phyloP scores from a whole-genome alignment of 1,140 invertebrate species.

The Pogonus chalceus region DNA sequence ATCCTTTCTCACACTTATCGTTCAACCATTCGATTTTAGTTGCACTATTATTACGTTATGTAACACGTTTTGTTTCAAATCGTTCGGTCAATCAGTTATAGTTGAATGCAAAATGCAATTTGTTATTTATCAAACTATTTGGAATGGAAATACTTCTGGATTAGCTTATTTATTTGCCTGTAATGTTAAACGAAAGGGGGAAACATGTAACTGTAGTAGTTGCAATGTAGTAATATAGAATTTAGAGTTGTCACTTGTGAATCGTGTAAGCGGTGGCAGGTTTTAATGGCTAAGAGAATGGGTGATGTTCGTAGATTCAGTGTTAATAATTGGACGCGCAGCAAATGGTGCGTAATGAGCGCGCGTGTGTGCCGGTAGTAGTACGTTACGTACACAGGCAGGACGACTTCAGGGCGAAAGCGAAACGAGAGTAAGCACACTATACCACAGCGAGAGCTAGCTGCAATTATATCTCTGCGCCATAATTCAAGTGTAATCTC shows the following conservation, averaged over 20 bases:
- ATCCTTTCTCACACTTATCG: neutral
- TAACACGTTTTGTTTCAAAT: neutral
- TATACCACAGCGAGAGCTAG: neutral
- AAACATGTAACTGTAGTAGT: too few relatives aligned
- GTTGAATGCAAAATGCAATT: neutral
- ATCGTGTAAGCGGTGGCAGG: neutral
- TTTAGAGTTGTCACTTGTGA: neutral
- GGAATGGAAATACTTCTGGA: constrained; percentile 11
- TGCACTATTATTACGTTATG: neutral
- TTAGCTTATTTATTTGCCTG: constrained; percentile 14
- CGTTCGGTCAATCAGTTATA: neutral
- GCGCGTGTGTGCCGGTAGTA: too few relatives aligned
- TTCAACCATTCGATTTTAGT: neutral
- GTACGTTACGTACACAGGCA: neutral
- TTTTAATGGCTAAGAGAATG: neutral
- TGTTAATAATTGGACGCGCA: neutral
- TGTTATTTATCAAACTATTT: neutral
- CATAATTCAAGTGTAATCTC: constrained; percentile 31
- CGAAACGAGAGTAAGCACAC: neutral
- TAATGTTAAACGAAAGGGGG: too few relatives aligned
- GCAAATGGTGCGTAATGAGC: neutral
- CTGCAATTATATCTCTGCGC: constrained; percentile 29
- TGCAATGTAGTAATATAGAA: too few relatives aligned
- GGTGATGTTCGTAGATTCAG: neutral
- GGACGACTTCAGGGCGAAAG: neutral